Evolutionary conservation across 2,888 invertebrate species (phyloP), one percentile per base, ranked within the genome.

Genomic region (Parnassius glacialis): DNA sequence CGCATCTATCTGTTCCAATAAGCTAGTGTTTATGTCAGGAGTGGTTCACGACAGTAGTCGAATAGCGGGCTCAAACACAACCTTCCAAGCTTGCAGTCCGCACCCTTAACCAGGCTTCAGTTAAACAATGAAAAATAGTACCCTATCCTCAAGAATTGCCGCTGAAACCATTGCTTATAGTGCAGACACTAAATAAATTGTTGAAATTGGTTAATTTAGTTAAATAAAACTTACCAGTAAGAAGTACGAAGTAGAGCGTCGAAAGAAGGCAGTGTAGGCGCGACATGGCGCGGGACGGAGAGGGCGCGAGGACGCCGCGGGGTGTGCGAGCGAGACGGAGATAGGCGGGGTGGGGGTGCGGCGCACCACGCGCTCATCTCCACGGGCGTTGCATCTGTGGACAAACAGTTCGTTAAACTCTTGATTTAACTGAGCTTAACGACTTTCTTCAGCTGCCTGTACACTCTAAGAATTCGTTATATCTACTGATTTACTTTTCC

Each of bases 271-370:
- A 65, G 66, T 54, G 69, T 61, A 67, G 60, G 62, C 62, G 64
- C 55, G 59, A 20, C 68, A 66, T 59, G 66, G 65, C 64, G 67
- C 71, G 68, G 62, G 72, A 70, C 67, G 69, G 67, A 67, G 70
- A 62, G 69, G 62, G 65, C 65, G 68, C 65, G 68, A 65, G 67
- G 61, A 66, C 66, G 65, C 56, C 61, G 68, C 69, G 67, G 68
- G 61, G 62, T 57, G 66, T 62, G 72, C 67, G 70, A 66, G 70
- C 69, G 67, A 58, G 58, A 58, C 62, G 54, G 62, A 54, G 45
- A 55, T 44, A 55, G 62, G 62, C 53, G 59, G 59, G 58, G 58
- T 2, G 42, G 62, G 62, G 52, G 41, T 50, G 53, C 55, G 62
- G 59, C 51, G 58, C 54, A 47, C 44, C 50, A 10, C 45, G 55